A percentile compares a stretch with the other conserved stretches of the same genome.
Conservation (phyloP, 1,140 invertebrate genomes). For the Yoshiicerus persimilis region DNA sequence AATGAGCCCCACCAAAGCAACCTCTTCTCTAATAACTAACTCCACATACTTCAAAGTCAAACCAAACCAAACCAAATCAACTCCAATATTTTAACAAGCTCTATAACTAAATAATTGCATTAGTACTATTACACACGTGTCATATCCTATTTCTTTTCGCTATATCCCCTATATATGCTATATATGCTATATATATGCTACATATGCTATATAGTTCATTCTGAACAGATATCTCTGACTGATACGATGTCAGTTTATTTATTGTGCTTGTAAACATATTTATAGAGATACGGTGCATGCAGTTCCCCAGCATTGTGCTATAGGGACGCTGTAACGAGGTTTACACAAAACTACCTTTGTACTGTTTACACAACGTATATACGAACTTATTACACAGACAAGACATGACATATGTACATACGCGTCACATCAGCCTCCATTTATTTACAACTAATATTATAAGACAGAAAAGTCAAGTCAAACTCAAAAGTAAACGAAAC, state of each 20-base stretch:
- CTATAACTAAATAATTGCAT: not conserved
- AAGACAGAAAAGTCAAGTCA: not conserved
- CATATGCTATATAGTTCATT: not conserved
- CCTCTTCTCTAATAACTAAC: not conserved
- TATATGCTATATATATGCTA: not conserved
- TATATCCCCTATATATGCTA: not conserved
- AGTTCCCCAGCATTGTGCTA: not conserved
- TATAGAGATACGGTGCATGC: not conserved
- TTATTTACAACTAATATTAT: not conserved
- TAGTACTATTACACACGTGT: no score
- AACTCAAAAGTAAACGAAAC: not conserved
- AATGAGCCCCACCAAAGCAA: constrained; percentile 33
- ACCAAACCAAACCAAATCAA: not conserved
- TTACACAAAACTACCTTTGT: not conserved
- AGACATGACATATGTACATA: no score
- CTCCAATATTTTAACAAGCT: constrained; percentile 7
- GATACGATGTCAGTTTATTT: not conserved
- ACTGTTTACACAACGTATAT: not conserved
- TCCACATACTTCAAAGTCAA: not conserved
- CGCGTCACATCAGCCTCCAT: not conserved
- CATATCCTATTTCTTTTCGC: not conserved
- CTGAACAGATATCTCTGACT: not conserved
- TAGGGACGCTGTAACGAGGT: no score
- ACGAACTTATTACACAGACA: not conserved
- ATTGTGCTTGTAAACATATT: not conserved